These are phyloP conservation scores for Esperia sulphurella DNA, from an alignment of 2,888 invertebrate species.

Conservation along the genomic window DNA sequence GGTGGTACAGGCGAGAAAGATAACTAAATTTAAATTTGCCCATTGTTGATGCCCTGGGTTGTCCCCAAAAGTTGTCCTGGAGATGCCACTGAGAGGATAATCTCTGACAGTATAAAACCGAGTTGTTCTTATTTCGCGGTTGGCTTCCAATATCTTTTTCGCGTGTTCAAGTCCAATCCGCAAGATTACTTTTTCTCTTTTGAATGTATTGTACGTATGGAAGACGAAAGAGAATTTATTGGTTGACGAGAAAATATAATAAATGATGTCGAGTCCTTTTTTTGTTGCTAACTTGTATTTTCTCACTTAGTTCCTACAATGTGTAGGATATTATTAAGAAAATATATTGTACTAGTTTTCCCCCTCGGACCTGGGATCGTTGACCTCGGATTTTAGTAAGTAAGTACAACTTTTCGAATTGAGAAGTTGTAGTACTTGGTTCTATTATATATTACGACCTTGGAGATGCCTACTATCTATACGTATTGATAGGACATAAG, in stretches of 20 bases:
- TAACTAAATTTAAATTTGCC: no score
- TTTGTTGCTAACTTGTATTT: background rate
- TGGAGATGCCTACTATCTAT: no score
- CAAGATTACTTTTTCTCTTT: slow-evolving; percentile 52
- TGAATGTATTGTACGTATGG: slow-evolving; percentile 46
- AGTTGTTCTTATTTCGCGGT: slow-evolving; percentile 48
- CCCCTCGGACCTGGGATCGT: no score
- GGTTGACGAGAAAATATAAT: slow-evolving; percentile 46
- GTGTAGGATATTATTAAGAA: no score
- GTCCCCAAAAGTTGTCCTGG: slow-evolving; percentile 7
- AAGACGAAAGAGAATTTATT: slow-evolving; percentile 50
- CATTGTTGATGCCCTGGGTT: no score
- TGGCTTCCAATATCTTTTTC: slow-evolving; percentile 59
- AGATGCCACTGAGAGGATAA: slow-evolving; percentile 38
- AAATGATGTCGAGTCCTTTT: background rate
- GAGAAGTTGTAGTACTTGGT: no score
- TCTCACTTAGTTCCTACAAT: background rate
- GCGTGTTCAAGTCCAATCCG: slow-evolving; percentile 56
- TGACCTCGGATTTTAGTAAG: no score
- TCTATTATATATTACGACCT: no score
- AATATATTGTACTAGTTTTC: no score
- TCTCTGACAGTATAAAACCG: slow-evolving; percentile 43
- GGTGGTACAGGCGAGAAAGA: no score
- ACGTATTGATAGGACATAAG: no score
- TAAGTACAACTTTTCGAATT: no score